Evolutionary conservation across 2,113 vertebrate species (phyloP).

Genomic region (Phrynosoma platyrhinos): DNA sequence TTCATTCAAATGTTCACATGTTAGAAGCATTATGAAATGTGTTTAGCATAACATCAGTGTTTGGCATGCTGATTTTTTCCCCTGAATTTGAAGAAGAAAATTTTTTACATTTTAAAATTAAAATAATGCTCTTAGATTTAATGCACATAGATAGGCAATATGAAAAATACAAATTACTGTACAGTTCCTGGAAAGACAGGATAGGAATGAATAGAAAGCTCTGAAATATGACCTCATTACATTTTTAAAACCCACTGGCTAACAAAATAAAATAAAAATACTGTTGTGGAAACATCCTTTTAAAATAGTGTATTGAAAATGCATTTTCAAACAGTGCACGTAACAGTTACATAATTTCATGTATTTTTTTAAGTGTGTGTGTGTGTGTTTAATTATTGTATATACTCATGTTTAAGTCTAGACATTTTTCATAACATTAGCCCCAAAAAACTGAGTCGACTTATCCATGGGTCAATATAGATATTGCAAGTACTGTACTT

Average conservation of each 20-base stretch:
- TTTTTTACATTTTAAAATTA: neutral
- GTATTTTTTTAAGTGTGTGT: neutral
- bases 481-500: too few species aligned
- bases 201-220: neutral
- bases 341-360: neutral
- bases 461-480: too few species aligned
- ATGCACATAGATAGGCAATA: neutral
- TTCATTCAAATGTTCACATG: neutral
- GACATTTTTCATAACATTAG: too few species aligned
- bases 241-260: neutral
- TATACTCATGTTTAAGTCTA: too few species aligned
- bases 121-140: neutral
- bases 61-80: neutral
- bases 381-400: neutral
- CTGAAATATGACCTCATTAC: constrained; percentile 4
- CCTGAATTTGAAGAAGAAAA: neutral
- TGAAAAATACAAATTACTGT: neutral
- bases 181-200: neutral
- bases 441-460: too few species aligned
- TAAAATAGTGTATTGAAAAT: neutral
- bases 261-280: neutral
- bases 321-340: neutral
- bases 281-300: neutral
- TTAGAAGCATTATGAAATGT: neutral
- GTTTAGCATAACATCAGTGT: neutral